phyloP scores from a whole-genome alignment of 1,140 invertebrate genomes.

The Phymorhynchus buccinoides region DNA sequence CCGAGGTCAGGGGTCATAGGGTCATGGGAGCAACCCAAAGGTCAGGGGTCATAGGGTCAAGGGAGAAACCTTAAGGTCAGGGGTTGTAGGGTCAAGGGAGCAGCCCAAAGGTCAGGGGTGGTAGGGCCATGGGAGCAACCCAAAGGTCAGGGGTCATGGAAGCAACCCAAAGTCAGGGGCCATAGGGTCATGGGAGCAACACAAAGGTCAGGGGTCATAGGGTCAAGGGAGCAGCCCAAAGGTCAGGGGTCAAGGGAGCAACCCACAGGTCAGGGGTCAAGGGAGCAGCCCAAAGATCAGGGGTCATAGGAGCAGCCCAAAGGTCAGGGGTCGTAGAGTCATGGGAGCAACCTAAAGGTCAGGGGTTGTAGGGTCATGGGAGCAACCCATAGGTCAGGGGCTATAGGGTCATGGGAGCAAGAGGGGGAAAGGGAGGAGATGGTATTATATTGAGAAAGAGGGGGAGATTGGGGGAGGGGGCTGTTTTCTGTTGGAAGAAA shows the following conservation, averaged over 20 bases:
- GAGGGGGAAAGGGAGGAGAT: not conserved
- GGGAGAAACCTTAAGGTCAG: constrained; percentile 52
- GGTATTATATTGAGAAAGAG: not conserved
- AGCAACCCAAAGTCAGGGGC: not conserved
- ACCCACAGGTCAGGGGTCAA: not conserved
- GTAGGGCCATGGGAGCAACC: not conserved
- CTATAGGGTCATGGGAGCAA: not conserved
- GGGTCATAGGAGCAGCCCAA: not conserved
- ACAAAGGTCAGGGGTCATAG: not conserved
- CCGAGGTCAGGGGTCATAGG: not conserved
- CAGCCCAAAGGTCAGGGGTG: not conserved
- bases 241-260: constrained; percentile 37
- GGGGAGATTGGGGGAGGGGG: too few species aligned
- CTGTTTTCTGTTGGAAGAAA: too few species aligned
- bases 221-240: constrained; percentile 43
- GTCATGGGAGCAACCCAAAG: not conserved
- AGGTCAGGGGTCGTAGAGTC: not conserved
- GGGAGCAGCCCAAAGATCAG: not conserved
- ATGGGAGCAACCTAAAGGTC: constrained; percentile 52
- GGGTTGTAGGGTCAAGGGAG: not conserved
- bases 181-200: too few species aligned
- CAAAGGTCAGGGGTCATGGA: too few species aligned
- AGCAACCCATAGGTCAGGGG: not conserved
- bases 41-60: not conserved
- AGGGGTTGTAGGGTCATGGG: not conserved